Evolutionary conservation across 2,797 vertebrate genomes (phyloP).

Genomic region (Microcaecilia unicolor): DNA sequence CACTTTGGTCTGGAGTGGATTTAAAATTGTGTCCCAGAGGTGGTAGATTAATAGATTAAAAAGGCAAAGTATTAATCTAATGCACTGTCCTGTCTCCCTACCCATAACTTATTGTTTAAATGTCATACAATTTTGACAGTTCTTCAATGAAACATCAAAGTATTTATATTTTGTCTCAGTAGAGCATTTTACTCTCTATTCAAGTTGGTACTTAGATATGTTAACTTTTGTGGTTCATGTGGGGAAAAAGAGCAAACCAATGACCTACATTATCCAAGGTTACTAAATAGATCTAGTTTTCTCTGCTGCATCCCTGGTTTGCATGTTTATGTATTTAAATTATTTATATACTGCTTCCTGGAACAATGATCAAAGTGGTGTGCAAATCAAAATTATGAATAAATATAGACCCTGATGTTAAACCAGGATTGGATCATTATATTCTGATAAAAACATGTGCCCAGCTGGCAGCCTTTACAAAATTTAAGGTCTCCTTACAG

Average conservation of each 20-base stretch:
- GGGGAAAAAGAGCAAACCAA: background rate
- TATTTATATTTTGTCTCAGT: conserved; percentile 1
- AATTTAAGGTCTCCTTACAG: too few species aligned
- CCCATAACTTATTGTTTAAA: conserved; percentile 18
- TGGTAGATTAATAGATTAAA: conserved; percentile 47
- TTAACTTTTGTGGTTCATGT: background rate
- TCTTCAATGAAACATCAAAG: conserved; percentile 19
- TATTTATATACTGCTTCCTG: too few species aligned
- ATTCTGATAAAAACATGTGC: too few species aligned
- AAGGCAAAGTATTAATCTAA: conserved; percentile 43
- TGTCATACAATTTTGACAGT: conserved; percentile 27
- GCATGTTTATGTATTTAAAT: too few species aligned
- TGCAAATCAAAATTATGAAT: too few species aligned
- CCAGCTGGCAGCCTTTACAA: too few species aligned
- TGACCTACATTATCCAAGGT: too few species aligned
- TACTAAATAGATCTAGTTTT: too few species aligned
- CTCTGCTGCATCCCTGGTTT: too few species aligned
- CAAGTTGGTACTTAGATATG: background rate
- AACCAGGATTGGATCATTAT: too few species aligned
- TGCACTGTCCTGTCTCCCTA: conserved; percentile 26
- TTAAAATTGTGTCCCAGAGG: conserved; percentile 43
- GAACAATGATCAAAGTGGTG: too few species aligned
- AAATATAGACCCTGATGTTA: too few species aligned
- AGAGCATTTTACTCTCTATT: background rate
- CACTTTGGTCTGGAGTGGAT: conserved; percentile 35